Evolutionary conservation across 2,888 invertebrate species (phyloP).

Genomic region (Ornithoptera priamus): DNA sequence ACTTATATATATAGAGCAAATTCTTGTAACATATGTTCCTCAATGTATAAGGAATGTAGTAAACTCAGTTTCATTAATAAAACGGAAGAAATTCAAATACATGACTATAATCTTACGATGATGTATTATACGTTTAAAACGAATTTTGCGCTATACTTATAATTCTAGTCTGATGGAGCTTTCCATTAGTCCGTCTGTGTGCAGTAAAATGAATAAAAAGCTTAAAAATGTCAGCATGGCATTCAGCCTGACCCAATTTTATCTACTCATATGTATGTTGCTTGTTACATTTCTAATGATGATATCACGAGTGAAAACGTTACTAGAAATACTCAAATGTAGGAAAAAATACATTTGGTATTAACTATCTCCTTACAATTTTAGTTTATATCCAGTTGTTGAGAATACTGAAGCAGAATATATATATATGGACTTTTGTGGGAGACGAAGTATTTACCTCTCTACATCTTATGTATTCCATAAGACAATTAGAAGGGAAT

Average conservation of each 20-base stretch:
- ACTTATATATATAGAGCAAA: too few species aligned
- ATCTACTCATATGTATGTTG: slow-evolving; percentile 21
- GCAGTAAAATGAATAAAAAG: slow-evolving; percentile 24
- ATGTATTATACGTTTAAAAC: background rate
- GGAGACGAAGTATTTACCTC: too few species aligned
- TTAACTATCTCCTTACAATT: background rate
- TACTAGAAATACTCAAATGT: background rate
- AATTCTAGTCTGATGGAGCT: slow-evolving; percentile 11
- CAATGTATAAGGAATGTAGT: too few species aligned
- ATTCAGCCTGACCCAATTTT: slow-evolving; percentile 30
- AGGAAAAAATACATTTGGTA: background rate
- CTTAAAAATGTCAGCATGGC: slow-evolving; percentile 27
- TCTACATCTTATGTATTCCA: too few species aligned
- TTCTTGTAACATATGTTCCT: too few species aligned
- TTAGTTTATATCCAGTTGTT: background rate
- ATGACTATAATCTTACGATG: too few species aligned
- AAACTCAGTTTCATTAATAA: too few species aligned
- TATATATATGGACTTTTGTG: too few species aligned
- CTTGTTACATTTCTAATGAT: slow-evolving; percentile 26
- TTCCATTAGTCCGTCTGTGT: slow-evolving; percentile 22
- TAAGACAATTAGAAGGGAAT: too few species aligned
- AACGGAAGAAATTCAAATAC: too few species aligned
- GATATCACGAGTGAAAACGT: slow-evolving; percentile 17
- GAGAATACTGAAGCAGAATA: too few species aligned
- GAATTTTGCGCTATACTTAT: slow-evolving; percentile 3